A percentile compares a stretch with the other conserved stretches of the same genome.
Evolutionary conservation across 2,888 invertebrate genomes (phyloP).

Genomic region (Cerastis rubricosa): DNA sequence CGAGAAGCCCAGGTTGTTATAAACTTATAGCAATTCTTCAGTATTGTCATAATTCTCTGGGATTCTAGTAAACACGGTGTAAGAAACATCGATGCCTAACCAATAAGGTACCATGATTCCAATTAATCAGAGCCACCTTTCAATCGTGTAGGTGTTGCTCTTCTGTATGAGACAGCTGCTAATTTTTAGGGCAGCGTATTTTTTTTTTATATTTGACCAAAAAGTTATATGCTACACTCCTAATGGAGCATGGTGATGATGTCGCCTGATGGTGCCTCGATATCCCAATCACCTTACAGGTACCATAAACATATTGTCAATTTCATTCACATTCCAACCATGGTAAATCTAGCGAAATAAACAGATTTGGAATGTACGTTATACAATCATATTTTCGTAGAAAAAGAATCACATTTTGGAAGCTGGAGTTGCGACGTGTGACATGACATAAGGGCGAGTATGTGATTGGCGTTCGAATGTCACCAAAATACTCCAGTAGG

Average conservation of each 20-base stretch:
- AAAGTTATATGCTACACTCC: neutral
- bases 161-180: neutral
- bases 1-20: neutral
- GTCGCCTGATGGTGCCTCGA: neutral
- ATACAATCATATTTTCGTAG: neutral
- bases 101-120: neutral
- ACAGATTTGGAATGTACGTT: neutral
- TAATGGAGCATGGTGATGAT: neutral
- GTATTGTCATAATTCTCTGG: neutral
- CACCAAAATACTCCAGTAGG: neutral
- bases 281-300: neutral
- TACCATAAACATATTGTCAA: neutral
- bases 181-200: neutral
- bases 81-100: neutral
- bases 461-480: slow-evolving; percentile 1
- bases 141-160: neutral
- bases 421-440: neutral
- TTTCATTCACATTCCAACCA: neutral
- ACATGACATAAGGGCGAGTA: neutral
- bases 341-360: neutral
- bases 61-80: neutral
- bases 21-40: neutral
- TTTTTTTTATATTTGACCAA: neutral
- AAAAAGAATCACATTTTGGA: slow-evolving; percentile 2
- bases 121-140: neutral